Evolutionary conservation across 2,113 vertebrate species (phyloP).

Genomic region (Anguilla japonica): DNA sequence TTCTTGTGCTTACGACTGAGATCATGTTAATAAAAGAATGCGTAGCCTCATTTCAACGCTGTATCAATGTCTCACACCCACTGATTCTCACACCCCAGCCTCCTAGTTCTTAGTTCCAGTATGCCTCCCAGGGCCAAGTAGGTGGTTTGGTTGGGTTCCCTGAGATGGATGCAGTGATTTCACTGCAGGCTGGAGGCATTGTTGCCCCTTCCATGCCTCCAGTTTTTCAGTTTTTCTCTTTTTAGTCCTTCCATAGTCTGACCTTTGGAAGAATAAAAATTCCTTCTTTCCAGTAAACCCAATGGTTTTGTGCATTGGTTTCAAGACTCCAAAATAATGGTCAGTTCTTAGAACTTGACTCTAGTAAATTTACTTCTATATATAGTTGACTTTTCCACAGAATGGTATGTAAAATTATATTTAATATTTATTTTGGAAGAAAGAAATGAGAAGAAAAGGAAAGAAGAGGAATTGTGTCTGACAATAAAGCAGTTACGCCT

Average conservation of each 20-base stretch:
- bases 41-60: not conserved
- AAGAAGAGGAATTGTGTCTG: not conserved
- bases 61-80: conserved; percentile 21
- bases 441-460: too few relatives aligned
- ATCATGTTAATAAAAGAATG: not conserved
- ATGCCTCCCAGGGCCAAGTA: not conserved
- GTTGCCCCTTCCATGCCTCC: conserved; percentile 11
- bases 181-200: conserved; percentile 22
- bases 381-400: not conserved
- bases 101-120: not conserved
- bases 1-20: not conserved
- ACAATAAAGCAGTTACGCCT: not conserved
- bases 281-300: conserved; percentile 24
- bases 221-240: conserved; percentile 29
- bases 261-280: conserved; percentile 26
- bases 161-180: conserved; percentile 29
- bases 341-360: not conserved
- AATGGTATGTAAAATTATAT: not conserved
- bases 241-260: conserved; percentile 17
- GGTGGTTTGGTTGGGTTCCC: conserved; percentile 29
- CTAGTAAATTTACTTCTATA: not conserved
- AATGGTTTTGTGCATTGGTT: not conserved
- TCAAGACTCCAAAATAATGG: conserved; percentile 6
- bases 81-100: not conserved
- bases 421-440: not conserved